Evolutionary conservation across 2,113 vertebrate genomes (phyloP).

Genomic region (Microcebus lehilahytsara): DNA sequence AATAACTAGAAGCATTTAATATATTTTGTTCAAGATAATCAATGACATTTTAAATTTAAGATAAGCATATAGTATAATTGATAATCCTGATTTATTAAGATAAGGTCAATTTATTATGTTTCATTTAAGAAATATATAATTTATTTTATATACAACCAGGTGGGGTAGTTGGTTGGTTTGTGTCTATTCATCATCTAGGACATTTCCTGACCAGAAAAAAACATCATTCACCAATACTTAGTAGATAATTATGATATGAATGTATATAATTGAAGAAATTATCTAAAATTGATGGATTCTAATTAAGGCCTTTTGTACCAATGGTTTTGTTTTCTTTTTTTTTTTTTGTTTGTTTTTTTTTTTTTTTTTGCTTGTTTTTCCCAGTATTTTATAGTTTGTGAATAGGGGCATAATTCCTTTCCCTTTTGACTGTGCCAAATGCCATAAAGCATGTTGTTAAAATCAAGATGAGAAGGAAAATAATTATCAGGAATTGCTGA

Average conservation of each 20-base stretch:
- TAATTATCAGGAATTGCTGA: background rate
- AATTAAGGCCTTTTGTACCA: background rate
- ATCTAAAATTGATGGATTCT: conserved; percentile 27
- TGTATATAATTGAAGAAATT: conserved; percentile 29
- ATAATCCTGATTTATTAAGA: conserved; percentile 10
- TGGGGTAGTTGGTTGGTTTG: background rate
- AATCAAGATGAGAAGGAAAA: conserved; percentile 13
- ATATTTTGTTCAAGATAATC: conserved; percentile 1
- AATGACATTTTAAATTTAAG: conserved; percentile 25
- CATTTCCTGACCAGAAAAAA: conserved; percentile 1
- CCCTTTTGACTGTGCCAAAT: background rate
- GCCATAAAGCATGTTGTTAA: conserved; percentile 15
- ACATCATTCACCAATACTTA: background rate
- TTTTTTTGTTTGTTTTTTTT: background rate
- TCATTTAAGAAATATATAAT: conserved; percentile 8
- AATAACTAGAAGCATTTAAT: background rate
- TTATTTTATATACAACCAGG: background rate
- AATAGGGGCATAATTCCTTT: background rate
- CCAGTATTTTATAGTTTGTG: background rate
- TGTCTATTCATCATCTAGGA: background rate
- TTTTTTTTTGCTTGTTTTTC: too few relatives aligned
- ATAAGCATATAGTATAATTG: conserved; percentile 15
- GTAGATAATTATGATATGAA: background rate
- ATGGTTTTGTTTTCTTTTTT: background rate
- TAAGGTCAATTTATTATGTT: conserved; percentile 10